A percentile compares a stretch with the other conserved stretches of the same genome.
Evolutionary conservation across 2,113 vertebrate genomes (phyloP).

Genomic region (Triplophysa rosa): DNA sequence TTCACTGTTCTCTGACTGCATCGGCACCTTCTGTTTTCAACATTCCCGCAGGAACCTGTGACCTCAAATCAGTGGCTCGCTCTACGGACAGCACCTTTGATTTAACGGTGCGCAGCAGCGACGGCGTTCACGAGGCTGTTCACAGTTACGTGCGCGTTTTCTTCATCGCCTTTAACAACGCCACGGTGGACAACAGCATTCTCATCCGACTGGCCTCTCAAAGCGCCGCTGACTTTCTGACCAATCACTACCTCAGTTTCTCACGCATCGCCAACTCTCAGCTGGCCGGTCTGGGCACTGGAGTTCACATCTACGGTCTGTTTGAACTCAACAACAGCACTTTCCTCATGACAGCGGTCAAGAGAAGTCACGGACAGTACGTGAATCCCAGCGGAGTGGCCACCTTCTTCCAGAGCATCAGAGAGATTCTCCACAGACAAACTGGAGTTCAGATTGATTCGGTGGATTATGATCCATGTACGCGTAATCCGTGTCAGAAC

Average conservation of each 20-base stretch:
- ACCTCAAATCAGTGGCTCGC: slow-evolving; percentile 83
- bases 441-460: slow-evolving; percentile 89
- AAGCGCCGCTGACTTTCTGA: slow-evolving; percentile 81
- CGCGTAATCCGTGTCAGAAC: slow-evolving; percentile 88
- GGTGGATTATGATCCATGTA: slow-evolving; percentile 90
- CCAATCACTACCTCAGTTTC: slow-evolving; percentile 91
- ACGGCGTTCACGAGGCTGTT: slow-evolving; percentile 84
- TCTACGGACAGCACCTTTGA: slow-evolving; percentile 90
- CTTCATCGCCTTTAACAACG: slow-evolving; percentile 84
- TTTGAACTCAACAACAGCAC: slow-evolving; percentile 88
- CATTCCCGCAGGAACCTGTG: slow-evolving; percentile 84
- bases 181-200: slow-evolving; percentile 92
- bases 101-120: slow-evolving; percentile 82
- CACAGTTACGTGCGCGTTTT: slow-evolving; percentile 84
- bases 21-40: slow-evolving; percentile 86
- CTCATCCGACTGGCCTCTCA: slow-evolving; percentile 83
- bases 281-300: slow-evolving; percentile 87
- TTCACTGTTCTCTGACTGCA: slow-evolving; percentile 88
- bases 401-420: slow-evolving; percentile 97
- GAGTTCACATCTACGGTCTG: slow-evolving; percentile 84
- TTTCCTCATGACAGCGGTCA: slow-evolving; percentile 88
- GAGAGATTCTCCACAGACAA: slow-evolving; percentile 87
- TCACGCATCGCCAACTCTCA: slow-evolving; percentile 88
- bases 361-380: slow-evolving; percentile 82
- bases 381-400: slow-evolving; percentile 90